Evolutionary conservation across 2,888 invertebrate genomes (phyloP), one percentile per base, ranked within the genome.

Genomic region (Drosophila emarginata): DNA sequence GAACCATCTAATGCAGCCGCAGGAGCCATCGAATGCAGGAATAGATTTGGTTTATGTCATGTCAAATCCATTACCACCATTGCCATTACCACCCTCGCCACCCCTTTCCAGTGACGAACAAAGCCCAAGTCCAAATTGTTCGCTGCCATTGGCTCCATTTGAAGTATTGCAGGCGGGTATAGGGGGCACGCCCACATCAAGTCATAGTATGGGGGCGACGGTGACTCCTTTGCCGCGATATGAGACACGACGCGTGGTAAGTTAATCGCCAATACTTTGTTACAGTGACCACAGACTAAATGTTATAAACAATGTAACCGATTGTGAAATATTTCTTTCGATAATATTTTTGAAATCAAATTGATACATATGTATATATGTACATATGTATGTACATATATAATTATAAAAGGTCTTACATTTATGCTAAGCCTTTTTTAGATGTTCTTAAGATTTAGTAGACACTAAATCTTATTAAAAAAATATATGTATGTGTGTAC

Each of bases 181-280:
- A 52, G 21, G 45, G 4, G 45, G 50, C 45, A 50, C 45, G 28
- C 59, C 52, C 50, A 64, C 66, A 15, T 21, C 21, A 51, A 50
- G 54, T 52, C 57, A 15, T 36, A 58, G 12, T 5, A 56, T 21
- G 18, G 40, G 39, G 28, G 52, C 45, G 50, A 59, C 68, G 54
- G 62, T 56, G 54, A 61, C 54, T 58, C 69, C 68, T 59, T 61
- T 54, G 64, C 85, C 79, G 21, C 77, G 83, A 2, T 87, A 83
- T 64, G 83, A 83, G 76, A 83, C 83, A 58, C 87, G 83, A 64
- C 82, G 82, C 72, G 82, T 87, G 82, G 82, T 83, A 84, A 83
- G 82, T 72, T 79, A 72, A 87, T 68, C 80, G 72, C 76, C 66
- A 62, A 76, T 73, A 67, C 71, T 70, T 53, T 40, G 18, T 52